Percentiles rank a stretch among this genome's conserved stretches.
Evolutionary conservation across 2,888 invertebrate species (phyloP).

Genomic region (Caenorhabditis sp.): DNA sequence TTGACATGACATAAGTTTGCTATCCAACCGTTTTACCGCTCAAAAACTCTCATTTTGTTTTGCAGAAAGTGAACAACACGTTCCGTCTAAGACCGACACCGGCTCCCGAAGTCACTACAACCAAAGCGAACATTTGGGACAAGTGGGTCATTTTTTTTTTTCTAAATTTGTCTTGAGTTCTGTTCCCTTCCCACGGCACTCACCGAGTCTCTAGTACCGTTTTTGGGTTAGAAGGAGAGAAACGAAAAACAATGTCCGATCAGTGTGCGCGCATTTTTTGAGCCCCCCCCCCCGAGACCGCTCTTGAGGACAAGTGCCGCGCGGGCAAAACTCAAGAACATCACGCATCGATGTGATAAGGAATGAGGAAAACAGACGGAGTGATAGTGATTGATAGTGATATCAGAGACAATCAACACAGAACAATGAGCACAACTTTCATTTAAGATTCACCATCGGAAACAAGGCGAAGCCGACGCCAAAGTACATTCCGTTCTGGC

Average conservation of each 20-base stretch:
- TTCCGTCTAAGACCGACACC: conserved; percentile 56
- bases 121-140: conserved; percentile 77
- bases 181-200: conserved; percentile 45
- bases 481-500: conserved; percentile 82
- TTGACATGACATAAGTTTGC: too few species aligned
- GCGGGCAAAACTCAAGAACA: conserved; percentile 36
- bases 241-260: conserved; percentile 55
- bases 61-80: conserved; percentile 60
- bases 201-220: background rate
- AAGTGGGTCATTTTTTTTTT: conserved; percentile 57
- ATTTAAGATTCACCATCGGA: conserved; percentile 78
- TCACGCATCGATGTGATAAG: too few species aligned
- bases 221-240: too few species aligned
- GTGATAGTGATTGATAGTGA: background rate
- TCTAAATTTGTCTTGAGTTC: conserved; percentile 11
- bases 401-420: too few species aligned
- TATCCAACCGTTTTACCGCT: too few species aligned
- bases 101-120: conserved; percentile 68
- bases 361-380: conserved; percentile 14
- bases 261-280: conserved; percentile 53
- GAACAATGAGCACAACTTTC: too few species aligned
- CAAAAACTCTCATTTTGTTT: too few species aligned
- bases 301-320: conserved; percentile 28
- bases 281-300: too few species aligned
- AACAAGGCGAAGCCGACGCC: conserved; percentile 75